phyloP scores from a whole-genome alignment of 2,113 vertebrate species.

The Chloropsis hardwickii region DNA sequence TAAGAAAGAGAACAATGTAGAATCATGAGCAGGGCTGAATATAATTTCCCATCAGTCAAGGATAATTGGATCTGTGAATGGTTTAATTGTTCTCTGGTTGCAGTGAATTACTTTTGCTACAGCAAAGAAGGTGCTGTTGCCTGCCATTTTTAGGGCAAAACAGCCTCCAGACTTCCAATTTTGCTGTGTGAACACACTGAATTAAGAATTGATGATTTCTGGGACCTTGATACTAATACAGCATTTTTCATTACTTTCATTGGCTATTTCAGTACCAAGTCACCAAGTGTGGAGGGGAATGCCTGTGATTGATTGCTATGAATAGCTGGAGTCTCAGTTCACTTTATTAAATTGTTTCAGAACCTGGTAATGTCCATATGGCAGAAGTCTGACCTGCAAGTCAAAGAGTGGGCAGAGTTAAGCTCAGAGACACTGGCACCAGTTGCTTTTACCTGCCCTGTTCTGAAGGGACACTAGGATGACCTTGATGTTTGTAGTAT shows the following conservation, averaged over 20 bases:
- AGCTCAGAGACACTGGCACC: not conserved
- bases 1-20: not conserved
- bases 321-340: not conserved
- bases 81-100: not conserved
- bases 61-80: not conserved
- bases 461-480: not conserved
- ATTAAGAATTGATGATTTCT: not conserved
- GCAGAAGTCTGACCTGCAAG: conserved; percentile 5
- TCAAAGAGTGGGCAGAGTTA: not conserved
- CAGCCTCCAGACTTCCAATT: not conserved
- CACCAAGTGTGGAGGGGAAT: not conserved
- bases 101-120: not conserved
- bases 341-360: not conserved
- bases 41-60: not conserved
- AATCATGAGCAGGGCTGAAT: not conserved
- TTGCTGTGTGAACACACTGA: not conserved
- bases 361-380: not conserved
- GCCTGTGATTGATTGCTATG: not conserved
- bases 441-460: not conserved
- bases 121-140: not conserved
- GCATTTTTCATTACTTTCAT: not conserved
- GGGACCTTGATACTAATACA: not conserved
- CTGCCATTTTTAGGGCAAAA: conserved; percentile 1
- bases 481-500: not conserved
- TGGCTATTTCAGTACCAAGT: not conserved